A percentile compares a stretch with the other conserved stretches of the same genome.
Evolutionary conservation across 2,797 vertebrate genomes (phyloP).

Genomic region (Coracias cyanogaster): DNA sequence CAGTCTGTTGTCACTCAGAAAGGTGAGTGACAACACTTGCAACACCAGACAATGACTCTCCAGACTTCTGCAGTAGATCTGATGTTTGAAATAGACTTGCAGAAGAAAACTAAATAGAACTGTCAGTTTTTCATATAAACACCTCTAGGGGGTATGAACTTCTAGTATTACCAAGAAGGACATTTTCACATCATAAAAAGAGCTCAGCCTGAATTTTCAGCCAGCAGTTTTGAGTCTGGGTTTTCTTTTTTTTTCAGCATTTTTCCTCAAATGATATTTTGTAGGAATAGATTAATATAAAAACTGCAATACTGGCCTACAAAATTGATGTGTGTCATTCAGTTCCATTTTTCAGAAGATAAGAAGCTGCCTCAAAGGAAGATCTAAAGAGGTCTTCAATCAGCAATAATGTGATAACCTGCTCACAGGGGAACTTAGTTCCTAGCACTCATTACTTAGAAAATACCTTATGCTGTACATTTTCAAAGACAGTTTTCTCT

Average conservation of each 20-base stretch:
- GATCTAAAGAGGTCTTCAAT: background rate
- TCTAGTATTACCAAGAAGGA: conserved; percentile 28
- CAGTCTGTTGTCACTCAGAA: background rate
- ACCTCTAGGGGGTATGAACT: conserved; percentile 6
- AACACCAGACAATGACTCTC: background rate
- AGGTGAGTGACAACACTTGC: background rate
- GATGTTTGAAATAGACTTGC: conserved; percentile 15
- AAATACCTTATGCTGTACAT: background rate
- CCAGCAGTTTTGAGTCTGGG: background rate
- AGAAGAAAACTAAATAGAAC: conserved; percentile 8
- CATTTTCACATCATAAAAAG: conserved; percentile 75
- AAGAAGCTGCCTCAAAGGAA: background rate
- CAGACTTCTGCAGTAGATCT: background rate
- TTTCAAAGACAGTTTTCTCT: background rate
- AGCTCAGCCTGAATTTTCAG: conserved; percentile 49
- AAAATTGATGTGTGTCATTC: background rate
- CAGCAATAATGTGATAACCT: background rate
- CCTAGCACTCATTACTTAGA: background rate
- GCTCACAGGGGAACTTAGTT: background rate
- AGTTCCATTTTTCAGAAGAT: background rate
- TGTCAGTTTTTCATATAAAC: conserved; percentile 47
- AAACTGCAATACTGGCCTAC: background rate
- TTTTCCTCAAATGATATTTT: conserved; percentile 15
- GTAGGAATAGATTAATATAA: background rate
- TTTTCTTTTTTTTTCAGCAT: background rate